These are phyloP conservation scores for Syngnathus rostellatus DNA, from an alignment of 2,797 vertebrate species.

Conservation along the genomic window DNA sequence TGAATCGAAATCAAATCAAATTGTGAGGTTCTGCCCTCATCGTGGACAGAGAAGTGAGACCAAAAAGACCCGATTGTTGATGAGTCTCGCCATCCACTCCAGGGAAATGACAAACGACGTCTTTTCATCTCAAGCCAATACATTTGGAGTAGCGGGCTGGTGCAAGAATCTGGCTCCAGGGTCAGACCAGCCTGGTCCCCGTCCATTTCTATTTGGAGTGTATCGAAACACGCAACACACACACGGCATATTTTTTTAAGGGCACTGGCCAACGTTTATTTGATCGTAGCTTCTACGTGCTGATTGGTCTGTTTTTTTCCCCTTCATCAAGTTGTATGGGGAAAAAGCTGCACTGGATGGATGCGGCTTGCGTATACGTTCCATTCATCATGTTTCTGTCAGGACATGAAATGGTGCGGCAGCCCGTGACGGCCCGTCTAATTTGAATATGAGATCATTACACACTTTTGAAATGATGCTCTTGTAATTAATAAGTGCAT, in stretches of 20 bases:
- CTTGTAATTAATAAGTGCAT: constrained; percentile 43
- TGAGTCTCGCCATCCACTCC: constrained; percentile 37
- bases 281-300: not conserved
- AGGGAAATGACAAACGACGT: constrained; percentile 43
- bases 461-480: constrained; percentile 36
- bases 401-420: constrained; percentile 26
- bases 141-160: constrained; percentile 24
- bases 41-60: constrained; percentile 8
- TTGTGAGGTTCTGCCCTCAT: too few relatives aligned
- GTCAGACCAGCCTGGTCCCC: constrained; percentile 19
- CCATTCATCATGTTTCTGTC: constrained; percentile 19
- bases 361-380: constrained; percentile 6
- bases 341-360: constrained; percentile 3
- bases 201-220: constrained; percentile 29
- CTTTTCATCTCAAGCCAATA: constrained; percentile 31
- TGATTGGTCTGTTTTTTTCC: not conserved
- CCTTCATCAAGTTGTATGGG: constrained; percentile 10
- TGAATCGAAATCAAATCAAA: too few relatives aligned
- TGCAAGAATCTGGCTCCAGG: constrained; percentile 36
- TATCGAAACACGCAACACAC: constrained; percentile 21
- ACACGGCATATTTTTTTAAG: not conserved
- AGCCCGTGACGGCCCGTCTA: constrained; percentile 37
- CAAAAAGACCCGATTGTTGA: constrained; percentile 30
- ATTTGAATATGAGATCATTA: constrained; percentile 35
- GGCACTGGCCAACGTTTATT: not conserved